A percentile compares a stretch with the other conserved stretches of the same genome.
phyloP scores from a whole-genome alignment of 2,888 invertebrate genomes.

The Perdita meconis region DNA sequence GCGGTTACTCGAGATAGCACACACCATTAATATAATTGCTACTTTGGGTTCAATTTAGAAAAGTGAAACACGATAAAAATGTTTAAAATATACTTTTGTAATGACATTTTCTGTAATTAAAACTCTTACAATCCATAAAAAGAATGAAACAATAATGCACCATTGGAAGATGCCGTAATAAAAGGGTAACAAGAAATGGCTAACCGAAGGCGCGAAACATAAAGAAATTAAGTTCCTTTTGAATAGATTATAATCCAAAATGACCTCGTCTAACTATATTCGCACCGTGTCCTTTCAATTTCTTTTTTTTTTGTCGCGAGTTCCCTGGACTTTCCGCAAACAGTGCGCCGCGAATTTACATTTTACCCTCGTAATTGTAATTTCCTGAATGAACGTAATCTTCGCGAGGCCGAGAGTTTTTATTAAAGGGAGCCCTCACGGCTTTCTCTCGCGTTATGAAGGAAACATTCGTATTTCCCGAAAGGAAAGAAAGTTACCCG shows the following conservation, averaged over 20 bases:
- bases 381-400: conserved; percentile 56
- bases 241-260: conserved; percentile 45
- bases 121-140: no score
- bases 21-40: no score
- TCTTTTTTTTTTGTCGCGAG: conserved; percentile 12
- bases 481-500: conserved; percentile 30
- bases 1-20: no score
- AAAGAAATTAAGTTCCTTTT: conserved; percentile 43
- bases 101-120: no score
- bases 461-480: conserved; percentile 47
- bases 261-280: conserved; percentile 26
- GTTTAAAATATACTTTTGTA: no score
- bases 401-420: conserved; percentile 32
- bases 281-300: conserved; percentile 28
- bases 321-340: conserved; percentile 20
- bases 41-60: no score
- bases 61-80: no score
- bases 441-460: conserved; percentile 24
- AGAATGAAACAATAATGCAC: no score
- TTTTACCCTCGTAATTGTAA: conserved; percentile 53
- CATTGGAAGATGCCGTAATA: neutral
- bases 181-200: neutral
- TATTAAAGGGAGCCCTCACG: conserved; percentile 32
- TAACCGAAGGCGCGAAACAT: conserved; percentile 20
- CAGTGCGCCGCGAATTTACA: conserved; percentile 41